Evolutionary conservation across 2,797 vertebrate genomes (phyloP), one percentile per base, ranked within the genome.

Genomic region (Pseudomugil gertrudae): DNA sequence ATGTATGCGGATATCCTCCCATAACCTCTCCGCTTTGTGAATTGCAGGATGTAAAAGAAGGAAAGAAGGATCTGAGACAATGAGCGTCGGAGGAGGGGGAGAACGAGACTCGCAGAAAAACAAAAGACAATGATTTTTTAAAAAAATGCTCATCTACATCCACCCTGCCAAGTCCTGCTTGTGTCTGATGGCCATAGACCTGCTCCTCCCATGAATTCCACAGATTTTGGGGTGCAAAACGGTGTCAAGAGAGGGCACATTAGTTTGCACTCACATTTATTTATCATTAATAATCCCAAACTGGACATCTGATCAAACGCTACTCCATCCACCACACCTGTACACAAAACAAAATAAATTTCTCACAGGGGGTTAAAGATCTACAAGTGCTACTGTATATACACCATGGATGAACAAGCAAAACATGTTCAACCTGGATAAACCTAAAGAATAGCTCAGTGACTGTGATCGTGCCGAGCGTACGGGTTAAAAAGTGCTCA

Each of bases 191-290:
- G 65, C 62, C 71, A 66, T 2, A 23, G 78, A 70, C 60, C 63
- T 4, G 59, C 84, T 85, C 85, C 88, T 82, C 72, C 72, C 36
- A 53, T 63, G 76, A 85, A 91, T 86, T 88, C 85, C 86, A 85
- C 69, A 78, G 84, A 73, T 85, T 76, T 79, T 72, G 57, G 72
- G 64, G 75, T 66, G 71, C 66, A 54, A 58, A 75, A 74, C 67
- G n/a, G 58, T 33, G 64, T 43, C 48, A 45, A 33, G 64, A 57
- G 26, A 70, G 69, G 51, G 23, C 27, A 23, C 59, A 23, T 48
- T n/a, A n/a, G 43, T 48, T 11, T 50, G 11, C 9, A 9, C 13
- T 26, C 23, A 48, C 45, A 48, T 7, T 2, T 24, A 48, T 24
- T 5, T 24, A 24, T 13, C 23, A 45, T 5, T 9, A 21, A 21